A percentile compares a stretch with the other conserved stretches of the same genome.
Evolutionary conservation across 2,888 invertebrate genomes (phyloP).

Genomic region (Pristionchus arcanus): DNA sequence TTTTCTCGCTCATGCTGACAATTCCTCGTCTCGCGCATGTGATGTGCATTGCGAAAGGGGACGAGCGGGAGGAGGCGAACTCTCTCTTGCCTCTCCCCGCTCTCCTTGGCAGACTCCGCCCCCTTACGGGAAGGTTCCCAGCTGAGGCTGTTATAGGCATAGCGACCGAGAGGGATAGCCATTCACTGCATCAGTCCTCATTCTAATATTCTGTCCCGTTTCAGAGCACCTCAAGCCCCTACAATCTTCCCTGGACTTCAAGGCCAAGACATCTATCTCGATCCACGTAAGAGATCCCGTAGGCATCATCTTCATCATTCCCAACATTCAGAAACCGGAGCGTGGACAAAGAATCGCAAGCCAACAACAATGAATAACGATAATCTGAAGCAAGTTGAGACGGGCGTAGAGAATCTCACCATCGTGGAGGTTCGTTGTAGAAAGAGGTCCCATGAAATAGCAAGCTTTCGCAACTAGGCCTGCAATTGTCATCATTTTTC

Average conservation of each 20-base stretch:
- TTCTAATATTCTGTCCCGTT: neutral
- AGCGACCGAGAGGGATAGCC: neutral
- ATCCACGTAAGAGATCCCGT: neutral
- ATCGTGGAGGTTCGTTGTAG: neutral
- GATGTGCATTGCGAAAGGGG: conserved; percentile 42
- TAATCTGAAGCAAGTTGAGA: neutral
- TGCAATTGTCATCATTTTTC: neutral
- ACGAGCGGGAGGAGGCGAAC: neutral
- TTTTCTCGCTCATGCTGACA: conserved; percentile 27
- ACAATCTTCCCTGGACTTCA: neutral
- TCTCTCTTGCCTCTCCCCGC: conserved; percentile 32
- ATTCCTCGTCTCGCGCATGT: conserved; percentile 10
- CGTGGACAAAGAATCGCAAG: neutral
- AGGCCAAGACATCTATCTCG: neutral
- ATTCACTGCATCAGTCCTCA: neutral
- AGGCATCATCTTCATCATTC: neutral
- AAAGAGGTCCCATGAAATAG: neutral
- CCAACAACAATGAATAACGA: neutral
- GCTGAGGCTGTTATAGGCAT: conserved; percentile 15
- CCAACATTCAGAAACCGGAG: neutral
- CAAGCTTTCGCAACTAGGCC: neutral
- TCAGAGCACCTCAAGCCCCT: neutral
- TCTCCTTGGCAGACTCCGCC: conserved; percentile 38
- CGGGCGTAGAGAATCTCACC: neutral
- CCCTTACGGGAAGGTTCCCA: conserved; percentile 41